These are phyloP conservation scores for Bubalus kerabau DNA, from an alignment of 2,113 vertebrate genomes.

Conservation along the genomic window DNA sequence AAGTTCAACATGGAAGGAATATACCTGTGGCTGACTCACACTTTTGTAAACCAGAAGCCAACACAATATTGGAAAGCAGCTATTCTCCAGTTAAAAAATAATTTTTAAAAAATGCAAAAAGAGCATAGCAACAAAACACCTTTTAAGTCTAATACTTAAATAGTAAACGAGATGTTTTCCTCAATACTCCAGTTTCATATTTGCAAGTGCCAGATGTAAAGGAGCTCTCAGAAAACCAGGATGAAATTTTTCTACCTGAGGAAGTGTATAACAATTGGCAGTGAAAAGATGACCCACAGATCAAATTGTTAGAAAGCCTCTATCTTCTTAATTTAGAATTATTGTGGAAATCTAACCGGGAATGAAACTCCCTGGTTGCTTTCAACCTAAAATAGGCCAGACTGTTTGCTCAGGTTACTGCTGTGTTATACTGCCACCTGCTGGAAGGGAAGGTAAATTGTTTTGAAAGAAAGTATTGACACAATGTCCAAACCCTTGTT, in stretches of 20 bases:
- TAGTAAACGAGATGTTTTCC: neutral
- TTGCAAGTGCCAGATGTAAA: neutral
- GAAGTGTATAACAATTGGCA: neutral
- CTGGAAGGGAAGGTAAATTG: slow-evolving; percentile 60
- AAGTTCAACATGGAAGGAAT: neutral
- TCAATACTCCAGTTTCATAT: neutral
- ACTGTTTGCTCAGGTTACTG: slow-evolving; percentile 19
- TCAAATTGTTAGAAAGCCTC: slow-evolving; percentile 49
- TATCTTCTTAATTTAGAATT: slow-evolving; percentile 65
- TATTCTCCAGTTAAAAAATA: neutral
- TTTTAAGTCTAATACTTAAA: neutral
- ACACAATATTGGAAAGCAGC: neutral
- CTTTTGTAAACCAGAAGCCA: neutral
- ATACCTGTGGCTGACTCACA: neutral
- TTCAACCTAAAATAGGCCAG: neutral
- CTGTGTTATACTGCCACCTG: slow-evolving; percentile 75
- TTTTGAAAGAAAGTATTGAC: neutral
- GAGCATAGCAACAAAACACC: neutral
- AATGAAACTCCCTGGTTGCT: neutral
- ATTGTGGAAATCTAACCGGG: slow-evolving; percentile 54
- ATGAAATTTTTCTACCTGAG: neutral
- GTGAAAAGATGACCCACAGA: slow-evolving; percentile 8
- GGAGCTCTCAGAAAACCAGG: neutral
- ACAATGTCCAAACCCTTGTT: neutral
- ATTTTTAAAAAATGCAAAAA: neutral